Percentiles rank a stretch among this genome's conserved stretches.
Conservation (phyloP, 2,113 vertebrate genomes). For the Bos javanicus region DNA sequence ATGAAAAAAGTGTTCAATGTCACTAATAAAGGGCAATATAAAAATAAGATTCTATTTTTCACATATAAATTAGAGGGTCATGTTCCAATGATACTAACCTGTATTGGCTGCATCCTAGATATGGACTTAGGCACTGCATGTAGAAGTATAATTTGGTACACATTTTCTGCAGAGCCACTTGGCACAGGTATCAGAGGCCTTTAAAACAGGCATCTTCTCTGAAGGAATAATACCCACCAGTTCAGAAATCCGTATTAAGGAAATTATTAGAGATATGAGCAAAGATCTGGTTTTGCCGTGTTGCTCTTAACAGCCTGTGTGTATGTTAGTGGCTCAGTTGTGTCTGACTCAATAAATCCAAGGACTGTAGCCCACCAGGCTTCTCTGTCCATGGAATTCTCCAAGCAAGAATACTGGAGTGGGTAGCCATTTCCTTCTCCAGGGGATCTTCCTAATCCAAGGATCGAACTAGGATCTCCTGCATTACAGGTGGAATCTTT, state of each 20-base stretch:
- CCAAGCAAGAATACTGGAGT: background rate
- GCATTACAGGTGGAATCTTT: background rate
- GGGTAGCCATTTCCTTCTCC: background rate
- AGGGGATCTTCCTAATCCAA: background rate
- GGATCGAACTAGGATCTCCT: background rate
- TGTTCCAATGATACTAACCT: background rate
- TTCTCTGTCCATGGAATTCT: background rate
- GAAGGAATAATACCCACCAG: background rate
- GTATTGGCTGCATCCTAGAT: background rate
- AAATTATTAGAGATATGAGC: background rate
- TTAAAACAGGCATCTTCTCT: background rate
- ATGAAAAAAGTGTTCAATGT: background rate
- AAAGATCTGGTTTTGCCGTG: background rate
- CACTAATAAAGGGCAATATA: background rate
- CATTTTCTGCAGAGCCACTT: slow-evolving; percentile 1
- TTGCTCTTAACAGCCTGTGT: background rate
- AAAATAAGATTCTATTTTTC: background rate
- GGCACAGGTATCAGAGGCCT: background rate
- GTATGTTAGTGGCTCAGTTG: background rate
- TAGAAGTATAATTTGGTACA: background rate
- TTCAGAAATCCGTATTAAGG: background rate
- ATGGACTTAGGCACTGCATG: background rate
- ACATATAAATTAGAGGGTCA: background rate
- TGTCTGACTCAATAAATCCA: background rate
- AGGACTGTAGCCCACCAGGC: background rate